These are phyloP conservation scores for Drosophila pectinifera DNA, from an alignment of 1,140 invertebrate species.

Conservation along the genomic window DNA sequence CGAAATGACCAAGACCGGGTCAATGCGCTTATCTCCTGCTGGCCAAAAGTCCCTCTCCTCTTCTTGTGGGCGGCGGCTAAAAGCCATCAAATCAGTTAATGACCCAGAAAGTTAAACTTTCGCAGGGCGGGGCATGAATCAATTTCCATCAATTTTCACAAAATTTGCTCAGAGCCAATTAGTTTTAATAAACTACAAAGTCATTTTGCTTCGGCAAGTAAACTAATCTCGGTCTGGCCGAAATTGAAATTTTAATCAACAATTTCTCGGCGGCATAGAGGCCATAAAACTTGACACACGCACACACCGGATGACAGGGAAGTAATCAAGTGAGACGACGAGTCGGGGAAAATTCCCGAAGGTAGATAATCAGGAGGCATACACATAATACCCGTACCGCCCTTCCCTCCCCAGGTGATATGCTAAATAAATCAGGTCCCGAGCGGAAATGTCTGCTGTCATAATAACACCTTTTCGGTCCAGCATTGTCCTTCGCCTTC, in stretches of 20 bases:
- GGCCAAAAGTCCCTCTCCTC: conserved; percentile 16
- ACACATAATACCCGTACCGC: conserved; percentile 25
- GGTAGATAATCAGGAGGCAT: conserved; percentile 67
- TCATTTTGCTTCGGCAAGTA: conserved; percentile 53
- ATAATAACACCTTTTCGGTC: conserved; percentile 40
- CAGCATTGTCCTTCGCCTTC: conserved; percentile 4
- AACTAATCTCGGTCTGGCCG: conserved; percentile 59
- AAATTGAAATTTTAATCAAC: conserved; percentile 80
- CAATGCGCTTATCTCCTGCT: conserved; percentile 35
- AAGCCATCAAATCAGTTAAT: conserved; percentile 76
- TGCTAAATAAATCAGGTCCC: conserved; percentile 39
- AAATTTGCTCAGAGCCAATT: conserved; percentile 63
- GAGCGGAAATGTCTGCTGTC: conserved; percentile 31
- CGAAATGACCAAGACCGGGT: conserved; percentile 36
- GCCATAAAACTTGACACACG: conserved; percentile 57
- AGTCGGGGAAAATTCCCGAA: conserved; percentile 61
- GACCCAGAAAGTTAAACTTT: conserved; percentile 65
- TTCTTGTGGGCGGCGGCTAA: not conserved
- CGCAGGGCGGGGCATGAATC: conserved; percentile 20
- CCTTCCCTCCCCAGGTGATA: conserved; percentile 9
- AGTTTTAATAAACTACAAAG: conserved; percentile 78
- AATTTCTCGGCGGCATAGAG: conserved; percentile 43
- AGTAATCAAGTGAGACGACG: conserved; percentile 72
- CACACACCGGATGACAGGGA: conserved; percentile 28
- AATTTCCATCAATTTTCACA: conserved; percentile 61